Percentiles rank a stretch among this genome's conserved stretches.
These are phyloP conservation scores for Xestia xanthographa DNA, from an alignment of 2,888 invertebrate genomes.

Conservation along the genomic window DNA sequence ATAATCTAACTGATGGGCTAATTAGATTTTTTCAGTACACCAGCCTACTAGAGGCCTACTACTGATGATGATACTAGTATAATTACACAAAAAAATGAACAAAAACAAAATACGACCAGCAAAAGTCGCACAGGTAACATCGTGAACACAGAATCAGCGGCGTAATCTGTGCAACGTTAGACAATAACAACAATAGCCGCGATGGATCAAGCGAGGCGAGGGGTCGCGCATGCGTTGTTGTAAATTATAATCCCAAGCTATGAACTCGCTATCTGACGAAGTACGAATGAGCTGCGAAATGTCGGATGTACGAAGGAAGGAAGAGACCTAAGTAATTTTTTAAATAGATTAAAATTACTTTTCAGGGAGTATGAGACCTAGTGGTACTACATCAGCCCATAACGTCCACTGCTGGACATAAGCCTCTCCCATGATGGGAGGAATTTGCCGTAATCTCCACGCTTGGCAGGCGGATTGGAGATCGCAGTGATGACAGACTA, in stretches of 20 bases:
- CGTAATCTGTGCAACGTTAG: constrained; percentile 56
- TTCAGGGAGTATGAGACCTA: too few species aligned
- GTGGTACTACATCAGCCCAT: too few species aligned
- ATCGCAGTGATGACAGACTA: too few species aligned
- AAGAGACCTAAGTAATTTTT: neutral
- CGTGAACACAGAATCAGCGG: constrained; percentile 49
- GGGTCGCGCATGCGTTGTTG: constrained; percentile 76
- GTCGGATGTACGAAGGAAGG: constrained; percentile 60
- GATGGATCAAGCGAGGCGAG: constrained; percentile 68
- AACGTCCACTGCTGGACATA: too few species aligned
- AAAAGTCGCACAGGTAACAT: constrained; percentile 19
- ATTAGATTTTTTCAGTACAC: too few species aligned
- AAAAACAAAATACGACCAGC: neutral
- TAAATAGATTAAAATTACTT: neutral
- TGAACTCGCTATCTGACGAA: constrained; percentile 75
- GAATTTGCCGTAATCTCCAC: too few species aligned
- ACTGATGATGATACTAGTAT: too few species aligned
- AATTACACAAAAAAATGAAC: neutral
- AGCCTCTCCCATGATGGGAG: too few species aligned
- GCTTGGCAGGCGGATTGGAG: too few species aligned
- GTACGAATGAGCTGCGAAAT: constrained; percentile 70
- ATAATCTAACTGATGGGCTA: too few species aligned
- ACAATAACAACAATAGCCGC: constrained; percentile 67
- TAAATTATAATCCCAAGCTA: constrained; percentile 72
- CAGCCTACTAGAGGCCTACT: too few species aligned